These are phyloP conservation scores for Xylota sylvarum DNA, from an alignment of 2,888 invertebrate species.

Conservation along the genomic window DNA sequence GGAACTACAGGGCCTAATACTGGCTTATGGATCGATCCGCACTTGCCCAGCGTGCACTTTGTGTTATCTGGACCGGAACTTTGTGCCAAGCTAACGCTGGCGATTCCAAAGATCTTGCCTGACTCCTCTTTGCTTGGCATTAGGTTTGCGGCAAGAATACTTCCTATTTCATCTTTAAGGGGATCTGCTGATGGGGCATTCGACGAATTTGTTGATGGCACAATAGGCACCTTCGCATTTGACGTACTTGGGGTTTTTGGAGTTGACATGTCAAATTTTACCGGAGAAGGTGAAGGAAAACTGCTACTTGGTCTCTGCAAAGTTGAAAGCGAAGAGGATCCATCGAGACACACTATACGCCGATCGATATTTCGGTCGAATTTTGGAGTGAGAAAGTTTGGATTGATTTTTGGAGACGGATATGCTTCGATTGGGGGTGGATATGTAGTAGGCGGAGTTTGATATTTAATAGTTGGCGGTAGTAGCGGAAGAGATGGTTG, in stretches of 20 bases:
- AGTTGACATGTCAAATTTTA: slow-evolving; percentile 80
- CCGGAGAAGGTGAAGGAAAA: slow-evolving; percentile 81
- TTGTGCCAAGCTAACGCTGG: slow-evolving; percentile 84
- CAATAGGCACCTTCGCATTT: slow-evolving; percentile 78
- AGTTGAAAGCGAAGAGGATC: slow-evolving; percentile 73
- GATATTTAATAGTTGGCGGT: slow-evolving; percentile 82
- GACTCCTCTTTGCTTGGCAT: slow-evolving; percentile 85
- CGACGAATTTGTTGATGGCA: slow-evolving; percentile 46
- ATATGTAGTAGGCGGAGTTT: slow-evolving; percentile 83
- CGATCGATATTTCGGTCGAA: slow-evolving; percentile 81
- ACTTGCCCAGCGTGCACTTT: slow-evolving; percentile 85
- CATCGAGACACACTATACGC: slow-evolving; percentile 70
- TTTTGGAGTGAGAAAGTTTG: slow-evolving; percentile 84
- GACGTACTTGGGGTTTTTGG: slow-evolving; percentile 74
- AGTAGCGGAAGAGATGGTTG: slow-evolving; percentile 68
- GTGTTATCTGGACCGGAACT: slow-evolving; percentile 85
- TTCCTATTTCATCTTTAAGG: slow-evolving; percentile 83
- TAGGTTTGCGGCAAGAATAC: slow-evolving; percentile 83
- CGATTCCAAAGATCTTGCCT: slow-evolving; percentile 85
- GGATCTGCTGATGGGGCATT: slow-evolving; percentile 80
- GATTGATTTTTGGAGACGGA: slow-evolving; percentile 84
- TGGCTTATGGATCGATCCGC: slow-evolving; percentile 85
- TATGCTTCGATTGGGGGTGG: slow-evolving; percentile 84
- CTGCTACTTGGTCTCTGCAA: slow-evolving; percentile 80
- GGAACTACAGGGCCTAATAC: slow-evolving; percentile 84